Base-by-base conservation (phyloP, 2,797 vertebrate species). In the Euthynnus affinis region DNA sequence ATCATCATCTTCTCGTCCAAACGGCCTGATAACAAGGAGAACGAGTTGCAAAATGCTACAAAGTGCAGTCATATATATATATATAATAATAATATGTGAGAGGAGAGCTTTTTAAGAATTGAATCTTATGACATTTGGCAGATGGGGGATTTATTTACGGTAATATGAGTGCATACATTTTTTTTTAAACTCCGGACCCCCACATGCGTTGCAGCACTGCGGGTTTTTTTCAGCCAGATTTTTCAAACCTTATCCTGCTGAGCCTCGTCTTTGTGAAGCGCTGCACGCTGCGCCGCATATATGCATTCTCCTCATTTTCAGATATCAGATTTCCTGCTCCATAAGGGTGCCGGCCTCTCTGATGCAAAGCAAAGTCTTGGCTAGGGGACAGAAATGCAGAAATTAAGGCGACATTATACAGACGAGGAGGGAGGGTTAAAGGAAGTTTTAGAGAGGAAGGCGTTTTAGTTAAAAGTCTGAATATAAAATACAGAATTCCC, bases 241-340 rank as follows among this genome's bases (percentile, higher is more conserved):
- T 74, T 77, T 52, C 23, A 9, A 67, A 46, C 22, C 4, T 59
- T 5, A 1, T 8, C 64, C 68, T 34, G 15, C 68, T 6, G 75
- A 76, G 51, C 7, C 40, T 49, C 7, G 62, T 71, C 74, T 37
- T 3, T 22, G 56, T 62, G 60, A 48, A 52, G 49, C 23, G 12
- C 48, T 14, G n/a, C 75, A 61, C 3, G 75, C 72, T 79, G 70
- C 5, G 72, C 60, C 58, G 25, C 70, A 66, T 69, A 10, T 68
- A 63, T 27, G 70, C 42, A 22, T 32, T 76, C 48, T 58, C 55
- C 57, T 76, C 51, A 12, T 66, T 53, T 68, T 34, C 71, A 80
- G 3, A 40, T 46, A 62, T 83, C 65, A 27, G 48, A 18, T 80
- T 83, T 60, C 69, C 18, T 22, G 60, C 60, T 75, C 22, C 67